Percentiles rank a stretch among this genome's conserved stretches.
phyloP scores from a whole-genome alignment of 2,888 invertebrate genomes.

The Antheraea assamensis region DNA sequence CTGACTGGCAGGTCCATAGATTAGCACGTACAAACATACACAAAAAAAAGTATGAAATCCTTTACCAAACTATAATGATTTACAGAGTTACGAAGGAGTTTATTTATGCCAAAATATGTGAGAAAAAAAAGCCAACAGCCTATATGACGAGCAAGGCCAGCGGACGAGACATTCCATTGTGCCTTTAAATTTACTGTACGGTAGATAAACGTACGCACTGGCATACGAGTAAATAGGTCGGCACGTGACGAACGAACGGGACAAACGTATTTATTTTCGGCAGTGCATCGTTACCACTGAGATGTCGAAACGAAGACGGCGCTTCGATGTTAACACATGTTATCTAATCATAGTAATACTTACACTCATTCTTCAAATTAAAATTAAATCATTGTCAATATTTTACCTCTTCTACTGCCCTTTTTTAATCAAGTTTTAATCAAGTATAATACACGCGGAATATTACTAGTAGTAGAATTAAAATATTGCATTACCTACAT shows the following conservation, averaged over 20 bases:
- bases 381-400: not conserved
- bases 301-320: not conserved
- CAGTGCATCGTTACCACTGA: not conserved
- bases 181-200: constrained; percentile 52
- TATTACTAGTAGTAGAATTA: no score
- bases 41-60: no score
- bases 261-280: constrained; percentile 24
- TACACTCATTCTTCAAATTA: not conserved
- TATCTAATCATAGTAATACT: not conserved
- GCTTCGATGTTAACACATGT: not conserved
- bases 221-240: constrained; percentile 48
- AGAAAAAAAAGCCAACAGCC: not conserved
- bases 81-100: not conserved
- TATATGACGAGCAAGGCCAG: not conserved
- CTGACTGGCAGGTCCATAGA: no score
- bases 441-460: no score
- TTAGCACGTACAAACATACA: no score
- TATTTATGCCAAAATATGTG: not conserved
- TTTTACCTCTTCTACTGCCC: not conserved
- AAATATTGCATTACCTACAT: no score
- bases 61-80: not conserved
- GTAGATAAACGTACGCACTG: constrained; percentile 28
- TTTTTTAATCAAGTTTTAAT: no score
- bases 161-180: constrained; percentile 4
- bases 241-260: constrained; percentile 33